These are phyloP conservation scores for Prochilodus magdalenae DNA, from an alignment of 2,113 vertebrate genomes.

Conservation along the genomic window DNA sequence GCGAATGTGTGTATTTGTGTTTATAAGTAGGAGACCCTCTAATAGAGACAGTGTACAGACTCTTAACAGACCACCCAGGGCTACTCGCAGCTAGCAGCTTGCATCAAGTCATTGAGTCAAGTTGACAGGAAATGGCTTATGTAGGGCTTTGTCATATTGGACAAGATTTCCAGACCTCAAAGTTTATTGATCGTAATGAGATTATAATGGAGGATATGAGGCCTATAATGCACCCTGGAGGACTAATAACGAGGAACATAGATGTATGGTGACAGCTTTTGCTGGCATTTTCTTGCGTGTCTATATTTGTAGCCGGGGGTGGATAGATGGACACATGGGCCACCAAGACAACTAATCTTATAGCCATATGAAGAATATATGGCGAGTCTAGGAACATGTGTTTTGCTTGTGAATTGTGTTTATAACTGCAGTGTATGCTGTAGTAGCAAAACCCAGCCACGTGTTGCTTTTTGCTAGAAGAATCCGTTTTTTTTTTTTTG, in stretches of 20 bases:
- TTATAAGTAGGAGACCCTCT: not conserved
- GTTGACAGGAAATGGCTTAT: slow-evolving; percentile 37
- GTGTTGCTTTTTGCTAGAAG: too few species aligned
- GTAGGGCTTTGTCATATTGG: slow-evolving; percentile 40
- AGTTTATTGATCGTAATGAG: slow-evolving; percentile 61
- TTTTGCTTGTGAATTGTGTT: too few species aligned
- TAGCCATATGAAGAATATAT: too few species aligned
- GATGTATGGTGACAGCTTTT: slow-evolving; percentile 31
- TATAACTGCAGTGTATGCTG: too few species aligned
- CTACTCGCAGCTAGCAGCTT: not conserved
- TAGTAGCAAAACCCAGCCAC: too few species aligned
- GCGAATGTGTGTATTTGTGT: not conserved
- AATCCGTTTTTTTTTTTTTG: too few species aligned
- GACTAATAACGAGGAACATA: slow-evolving; percentile 56
- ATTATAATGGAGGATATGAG: slow-evolving; percentile 58
- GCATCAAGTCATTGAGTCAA: slow-evolving; percentile 12
- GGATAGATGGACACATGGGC: too few species aligned
- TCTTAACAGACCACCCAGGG: slow-evolving; percentile 5
- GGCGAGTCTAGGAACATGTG: too few species aligned
- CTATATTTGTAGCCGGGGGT: slow-evolving; percentile 23
- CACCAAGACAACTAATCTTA: too few species aligned
- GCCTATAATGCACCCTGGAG: slow-evolving; percentile 51
- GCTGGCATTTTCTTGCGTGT: slow-evolving; percentile 31
- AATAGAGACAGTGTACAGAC: slow-evolving; percentile 8
- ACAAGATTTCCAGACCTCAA: slow-evolving; percentile 34